Percentiles rank a stretch among this genome's conserved stretches.
Conservation (phyloP, 2,888 invertebrate genomes). For the Phyllotreta striolata region DNA sequence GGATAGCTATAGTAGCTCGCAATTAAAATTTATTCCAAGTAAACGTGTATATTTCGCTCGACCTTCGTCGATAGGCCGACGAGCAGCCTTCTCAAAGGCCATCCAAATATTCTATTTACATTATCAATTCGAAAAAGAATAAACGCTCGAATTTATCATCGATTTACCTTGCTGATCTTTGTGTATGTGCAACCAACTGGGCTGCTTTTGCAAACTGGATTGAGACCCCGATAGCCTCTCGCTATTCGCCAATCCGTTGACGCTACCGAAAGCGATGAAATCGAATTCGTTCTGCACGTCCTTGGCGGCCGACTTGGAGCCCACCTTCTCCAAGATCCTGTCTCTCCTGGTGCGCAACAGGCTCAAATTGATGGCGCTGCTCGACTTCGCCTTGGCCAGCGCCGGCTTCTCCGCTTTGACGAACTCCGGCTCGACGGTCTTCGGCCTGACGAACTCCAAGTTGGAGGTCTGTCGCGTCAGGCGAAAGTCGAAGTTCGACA, state of each 20-base stretch:
- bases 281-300: slow-evolving; percentile 59
- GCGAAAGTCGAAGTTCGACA: slow-evolving; percentile 56
- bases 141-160: background rate
- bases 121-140: background rate
- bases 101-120: too few species aligned
- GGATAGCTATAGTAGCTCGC: too few species aligned
- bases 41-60: too few species aligned
- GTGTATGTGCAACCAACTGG: slow-evolving; percentile 47
- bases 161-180: slow-evolving; percentile 38
- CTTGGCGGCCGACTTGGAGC: slow-evolving; percentile 47
- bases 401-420: slow-evolving; percentile 50
- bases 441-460: slow-evolving; percentile 57
- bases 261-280: slow-evolving; percentile 57
- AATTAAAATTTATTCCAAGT: too few species aligned
- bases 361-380: slow-evolving; percentile 61
- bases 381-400: slow-evolving; percentile 60
- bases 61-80: too few species aligned
- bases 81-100: too few species aligned
- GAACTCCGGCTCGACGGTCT: slow-evolving; percentile 47
- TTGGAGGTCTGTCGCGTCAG: slow-evolving; percentile 60
- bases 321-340: slow-evolving; percentile 55
- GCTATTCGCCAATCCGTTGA: slow-evolving; percentile 32
- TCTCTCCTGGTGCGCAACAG: slow-evolving; percentile 56
- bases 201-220: slow-evolving; percentile 44
- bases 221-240: slow-evolving; percentile 38